Conservation (phyloP, 2,113 vertebrate species). For the Saguinus imperator region DNA sequence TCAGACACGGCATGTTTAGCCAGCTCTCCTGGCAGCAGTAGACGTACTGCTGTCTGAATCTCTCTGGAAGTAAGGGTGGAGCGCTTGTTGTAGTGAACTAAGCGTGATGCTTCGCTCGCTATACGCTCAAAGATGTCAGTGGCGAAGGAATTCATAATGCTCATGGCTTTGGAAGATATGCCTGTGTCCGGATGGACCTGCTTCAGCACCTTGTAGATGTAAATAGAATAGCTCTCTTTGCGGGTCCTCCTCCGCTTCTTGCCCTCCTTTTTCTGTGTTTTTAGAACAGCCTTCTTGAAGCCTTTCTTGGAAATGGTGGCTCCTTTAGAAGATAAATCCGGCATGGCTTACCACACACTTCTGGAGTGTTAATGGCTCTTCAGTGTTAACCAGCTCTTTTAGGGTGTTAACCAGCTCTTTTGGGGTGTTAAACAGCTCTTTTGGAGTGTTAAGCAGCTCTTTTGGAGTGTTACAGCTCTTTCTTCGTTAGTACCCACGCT, state of each 20-base stretch:
- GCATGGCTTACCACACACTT: fast-evolving
- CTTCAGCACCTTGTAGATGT: slow-evolving; percentile 63
- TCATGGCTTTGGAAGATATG: slow-evolving; percentile 51
- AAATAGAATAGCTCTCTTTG: slow-evolving; percentile 28
- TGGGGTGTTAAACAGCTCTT: too few species aligned
- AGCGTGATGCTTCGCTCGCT: neutral
- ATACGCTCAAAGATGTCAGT: slow-evolving; percentile 40
- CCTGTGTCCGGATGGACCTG: slow-evolving; percentile 25
- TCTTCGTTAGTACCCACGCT: fast-evolving
- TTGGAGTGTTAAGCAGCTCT: fast-evolving
- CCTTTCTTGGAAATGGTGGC: neutral
- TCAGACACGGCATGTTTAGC: slow-evolving; percentile 62
- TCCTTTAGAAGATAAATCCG: fast-evolving
- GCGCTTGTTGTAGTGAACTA: slow-evolving; percentile 52
- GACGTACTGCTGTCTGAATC: slow-evolving; percentile 52
- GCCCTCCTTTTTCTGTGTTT: neutral
- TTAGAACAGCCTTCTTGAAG: neutral
- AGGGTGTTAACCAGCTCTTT: neutral
- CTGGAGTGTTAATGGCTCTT: fast-evolving
- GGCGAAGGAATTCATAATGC: slow-evolving; percentile 52
- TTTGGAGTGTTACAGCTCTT: fast-evolving
- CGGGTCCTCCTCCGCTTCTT: neutral
- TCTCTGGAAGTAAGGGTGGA: slow-evolving; percentile 43
- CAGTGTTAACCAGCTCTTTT: neutral
- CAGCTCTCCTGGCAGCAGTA: slow-evolving; percentile 59